Evolutionary conservation across 2,888 invertebrate genomes (phyloP).

Genomic region (Zhengitettix transpicula): DNA sequence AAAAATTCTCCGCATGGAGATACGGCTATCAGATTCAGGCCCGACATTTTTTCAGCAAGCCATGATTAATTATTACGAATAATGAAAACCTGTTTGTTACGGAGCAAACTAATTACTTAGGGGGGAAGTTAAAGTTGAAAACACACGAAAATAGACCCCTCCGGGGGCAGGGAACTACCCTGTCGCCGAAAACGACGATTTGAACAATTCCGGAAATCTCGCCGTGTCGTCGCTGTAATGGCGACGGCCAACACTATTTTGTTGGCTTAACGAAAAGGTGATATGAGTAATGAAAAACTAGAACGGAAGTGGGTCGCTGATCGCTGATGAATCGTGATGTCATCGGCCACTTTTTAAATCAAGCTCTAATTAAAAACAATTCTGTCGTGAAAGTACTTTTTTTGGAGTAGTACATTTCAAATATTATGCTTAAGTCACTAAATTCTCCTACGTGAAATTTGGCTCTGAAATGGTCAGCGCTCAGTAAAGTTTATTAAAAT

Average conservation of each 20-base stretch:
- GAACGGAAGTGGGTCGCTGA: no score
- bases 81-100: conserved; percentile 5
- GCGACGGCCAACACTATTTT: conserved; percentile 33
- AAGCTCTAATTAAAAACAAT: no score
- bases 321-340: no score
- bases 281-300: background rate
- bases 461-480: no score
- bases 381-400: no score
- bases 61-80: conserved; percentile 30
- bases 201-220: conserved; percentile 21
- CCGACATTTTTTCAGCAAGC: conserved; percentile 66
- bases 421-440: no score
- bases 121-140: conserved; percentile 11
- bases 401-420: no score
- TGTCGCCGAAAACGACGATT: conserved; percentile 17
- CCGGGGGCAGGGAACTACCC: conserved; percentile 32
- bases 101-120: no score
- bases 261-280: background rate
- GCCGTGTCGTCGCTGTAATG: conserved; percentile 57
- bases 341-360: no score
- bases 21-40: conserved; percentile 45
- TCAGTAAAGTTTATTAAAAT: no score
- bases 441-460: no score
- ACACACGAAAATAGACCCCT: conserved; percentile 27
- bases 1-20: conserved; percentile 56